Evolutionary conservation across 2,888 invertebrate genomes (phyloP), one percentile per base, ranked within the genome.

Genomic region (Furcula furcula): DNA sequence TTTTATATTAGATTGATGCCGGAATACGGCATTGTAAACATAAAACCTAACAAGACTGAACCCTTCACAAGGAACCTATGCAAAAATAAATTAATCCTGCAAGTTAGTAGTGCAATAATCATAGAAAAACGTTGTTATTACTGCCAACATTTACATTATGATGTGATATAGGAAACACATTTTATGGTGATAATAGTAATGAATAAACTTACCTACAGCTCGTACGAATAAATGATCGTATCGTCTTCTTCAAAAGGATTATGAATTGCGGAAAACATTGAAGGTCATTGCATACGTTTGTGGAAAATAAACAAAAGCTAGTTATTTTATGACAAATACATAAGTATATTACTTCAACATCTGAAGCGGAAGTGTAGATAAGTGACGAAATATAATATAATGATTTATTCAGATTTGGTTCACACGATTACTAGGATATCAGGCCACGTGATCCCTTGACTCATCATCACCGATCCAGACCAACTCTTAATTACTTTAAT

Each of bases 181-280:
- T n/a, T n/a, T n/a, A n/a, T n/a, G n/a, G n/a, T n/a, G 9, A 15
- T 27, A 15, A 27, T 1, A 14, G 4, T n/a, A 18, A 34, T 30
- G 35, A 39, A 37, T 35, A 30, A 52, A 40, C 30, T 41, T 37
- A 39, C 40, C 27, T 35, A 19, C n/a, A n/a, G n/a, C n/a, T n/a
- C n/a, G n/a, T n/a, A n/a, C n/a, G n/a, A n/a, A n/a, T n/a, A 41
- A 33, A 44, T 26, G 21, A 44, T 18, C 25, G 53, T 50, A 55
- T 50, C 57, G 52, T n/a, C 62, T 62, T 65, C 61, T 63, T 59
- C 36, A 59, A 60, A 55, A 64, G 70, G 64, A 67, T 73, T 66
- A 59, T 61, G 54, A 63, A 64, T 65, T 54, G 61, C 74, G 72
- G 76, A 79, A 74, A 71, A 71, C 53, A 64, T 56, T 70, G 65